Conservation (phyloP, 2,113 vertebrate species). For the Dasyprocta punctata region DNA sequence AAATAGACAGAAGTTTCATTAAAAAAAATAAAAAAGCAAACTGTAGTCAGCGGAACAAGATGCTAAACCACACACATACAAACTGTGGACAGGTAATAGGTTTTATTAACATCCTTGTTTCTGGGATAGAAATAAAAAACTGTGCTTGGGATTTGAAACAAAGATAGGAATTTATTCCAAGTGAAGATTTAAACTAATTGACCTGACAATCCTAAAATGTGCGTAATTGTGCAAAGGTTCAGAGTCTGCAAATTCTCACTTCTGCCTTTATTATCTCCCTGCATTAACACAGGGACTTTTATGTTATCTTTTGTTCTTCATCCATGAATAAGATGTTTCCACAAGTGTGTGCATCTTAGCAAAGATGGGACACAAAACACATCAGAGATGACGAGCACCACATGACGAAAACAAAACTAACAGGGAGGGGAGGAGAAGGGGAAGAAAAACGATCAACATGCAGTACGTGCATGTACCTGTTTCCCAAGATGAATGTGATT, state of each 20-base stretch:
- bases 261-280: neutral
- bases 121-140: neutral
- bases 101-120: neutral
- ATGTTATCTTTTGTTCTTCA: neutral
- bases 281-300: neutral
- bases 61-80: neutral
- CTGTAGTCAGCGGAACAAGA: neutral
- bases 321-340: neutral
- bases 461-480: neutral
- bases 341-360: neutral
- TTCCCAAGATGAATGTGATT: neutral
- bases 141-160: neutral
- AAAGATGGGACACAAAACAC: neutral
- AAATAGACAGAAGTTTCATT: neutral
- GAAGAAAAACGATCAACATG: neutral
- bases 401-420: neutral
- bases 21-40: neutral
- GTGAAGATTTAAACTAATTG: neutral
- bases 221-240: accelerated
- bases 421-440: neutral
- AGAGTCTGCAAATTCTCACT: neutral
- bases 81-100: neutral
- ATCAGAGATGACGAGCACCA: neutral
- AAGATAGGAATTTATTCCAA: neutral
- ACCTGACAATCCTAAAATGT: neutral